phyloP scores from a whole-genome alignment of 2,113 vertebrate species.

The Ovis canadensis region DNA sequence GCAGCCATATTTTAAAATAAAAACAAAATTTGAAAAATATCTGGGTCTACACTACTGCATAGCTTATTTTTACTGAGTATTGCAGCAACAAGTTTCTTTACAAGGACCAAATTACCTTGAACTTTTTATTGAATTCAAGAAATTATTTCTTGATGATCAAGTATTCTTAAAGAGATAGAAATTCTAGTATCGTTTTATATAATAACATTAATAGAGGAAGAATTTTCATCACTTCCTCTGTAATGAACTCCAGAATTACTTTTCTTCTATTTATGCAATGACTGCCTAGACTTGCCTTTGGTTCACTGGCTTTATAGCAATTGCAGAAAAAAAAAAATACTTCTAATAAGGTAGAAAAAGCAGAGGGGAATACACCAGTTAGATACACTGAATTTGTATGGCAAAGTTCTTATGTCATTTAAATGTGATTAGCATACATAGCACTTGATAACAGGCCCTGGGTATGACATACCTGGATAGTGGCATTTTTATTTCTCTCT shows the following conservation, averaged over 20 bases:
- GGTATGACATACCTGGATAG: background rate
- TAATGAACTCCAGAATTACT: conserved; percentile 56
- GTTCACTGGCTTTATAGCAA: conserved; percentile 20
- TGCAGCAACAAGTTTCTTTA: conserved; percentile 46
- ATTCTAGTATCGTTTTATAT: background rate
- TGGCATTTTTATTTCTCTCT: conserved; percentile 1
- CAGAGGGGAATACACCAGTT: background rate
- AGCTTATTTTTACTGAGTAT: background rate
- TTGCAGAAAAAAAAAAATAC: background rate
- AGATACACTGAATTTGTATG: background rate
- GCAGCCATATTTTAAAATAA: conserved; percentile 37
- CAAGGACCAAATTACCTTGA: conserved; percentile 3
- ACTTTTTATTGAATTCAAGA: conserved; percentile 43
- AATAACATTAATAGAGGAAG: conserved; percentile 37
- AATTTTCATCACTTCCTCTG: conserved; percentile 17
- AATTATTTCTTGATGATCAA: conserved; percentile 41
- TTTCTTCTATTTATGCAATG: conserved; percentile 44
- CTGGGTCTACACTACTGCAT: background rate
- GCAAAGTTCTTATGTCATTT: background rate
- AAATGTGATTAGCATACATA: conserved; percentile 20
- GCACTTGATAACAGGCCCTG: background rate
- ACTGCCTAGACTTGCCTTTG: conserved; percentile 63
- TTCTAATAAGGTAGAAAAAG: conserved; percentile 16
- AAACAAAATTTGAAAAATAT: background rate
- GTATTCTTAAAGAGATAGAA: conserved; percentile 6